Evolutionary conservation across 2,797 vertebrate species (phyloP), one percentile per base, ranked within the genome.

Genomic region (Gadopsis bispinosus): DNA sequence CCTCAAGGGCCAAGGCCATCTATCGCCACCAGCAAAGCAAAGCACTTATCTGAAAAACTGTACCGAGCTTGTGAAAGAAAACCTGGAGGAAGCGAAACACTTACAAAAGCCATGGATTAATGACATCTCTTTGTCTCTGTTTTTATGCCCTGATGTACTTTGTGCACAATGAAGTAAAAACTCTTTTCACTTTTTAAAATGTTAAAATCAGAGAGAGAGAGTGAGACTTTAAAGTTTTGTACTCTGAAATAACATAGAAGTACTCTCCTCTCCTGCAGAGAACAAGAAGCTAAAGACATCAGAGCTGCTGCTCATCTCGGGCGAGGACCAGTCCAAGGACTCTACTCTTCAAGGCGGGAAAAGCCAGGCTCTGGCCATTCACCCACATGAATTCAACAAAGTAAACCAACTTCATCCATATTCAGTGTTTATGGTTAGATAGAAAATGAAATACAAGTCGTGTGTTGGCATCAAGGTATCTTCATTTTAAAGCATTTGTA

Each of bases 321-420:
- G 65, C 22, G 37, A 83, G 81, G 91, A 95, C 61, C 91, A 94
- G 7, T 72, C 85, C 1, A 90, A 83, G 2, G 89, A 82, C 0
- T 69, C 47, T 54, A 69, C 91, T 31, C 3, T 91, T 86, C 71
- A 92, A 87, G 64, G 88, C 92, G 85, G 93, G 17, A 93, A 96
- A 60, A 93, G 95, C 74, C 93, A 95, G 75, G 86, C 89, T 0
- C 88, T 94, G 81, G 91, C 91, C 68, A 92, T 95, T 82, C 92
- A 88, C 47, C 41, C 69, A 29, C 93, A 93, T 45, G 92, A 96
- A 60, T 83, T 95, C 65, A 68, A 92, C 68, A 96, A 96, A 92
- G 96, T 97, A 81, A 66, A 77, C 20, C 33, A 8, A 29, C 31
- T 31, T 58, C n/a, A 45, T 47, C 7, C 31, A 47, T 29, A 37